Evolutionary conservation across 2,888 invertebrate genomes (phyloP), one percentile per base, ranked within the genome.

Genomic region (Cryptocheilus praepositus): DNA sequence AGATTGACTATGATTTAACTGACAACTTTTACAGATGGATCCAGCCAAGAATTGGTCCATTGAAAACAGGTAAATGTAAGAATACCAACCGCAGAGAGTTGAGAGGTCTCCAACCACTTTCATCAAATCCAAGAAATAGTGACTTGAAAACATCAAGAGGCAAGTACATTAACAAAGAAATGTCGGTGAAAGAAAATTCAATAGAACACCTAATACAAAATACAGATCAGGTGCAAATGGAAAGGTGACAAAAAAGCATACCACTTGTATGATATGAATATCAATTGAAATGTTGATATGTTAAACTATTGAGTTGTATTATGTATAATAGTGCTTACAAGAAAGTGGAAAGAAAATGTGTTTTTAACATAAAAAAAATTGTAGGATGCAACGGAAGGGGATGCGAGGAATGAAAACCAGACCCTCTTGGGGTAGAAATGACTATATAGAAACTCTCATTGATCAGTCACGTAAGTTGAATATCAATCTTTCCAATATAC

Each of bases 401-500:
- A 73, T 78, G 16, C 70, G 64, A 13, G 67, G 59, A 3, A 71
- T 70, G 13, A 74, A 76, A 52, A 73, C 67, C 15, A 66, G 79
- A 60, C 79, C 77, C 49, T 71, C 70, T 46, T 79, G 79, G 77
- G 74, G 79, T 2, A 76, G 74, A 22, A 73, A 63, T 73, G 76
- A 74, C 25, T 79, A 78, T 49, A 70, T 75, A 19, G 79, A 78
- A 44, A 70, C 75, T 43, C 69, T 79, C 22, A 73, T 79, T 8
- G 75, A 79, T 55, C 73, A 79, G 64, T 76, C 76, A 11, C 76
- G 79, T 79, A 28, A 74, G 74, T 67, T 54, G 13, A 52, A 18
- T 11, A 57, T 57, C 7, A 19, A 28, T 7, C 7, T 28, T 5
- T 5, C 3, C 7, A 28, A 28, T 28, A 28, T 57, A 43, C 25